phyloP scores from a whole-genome alignment of 2,797 vertebrate species.

The Lindbergichthys nudifrons region DNA sequence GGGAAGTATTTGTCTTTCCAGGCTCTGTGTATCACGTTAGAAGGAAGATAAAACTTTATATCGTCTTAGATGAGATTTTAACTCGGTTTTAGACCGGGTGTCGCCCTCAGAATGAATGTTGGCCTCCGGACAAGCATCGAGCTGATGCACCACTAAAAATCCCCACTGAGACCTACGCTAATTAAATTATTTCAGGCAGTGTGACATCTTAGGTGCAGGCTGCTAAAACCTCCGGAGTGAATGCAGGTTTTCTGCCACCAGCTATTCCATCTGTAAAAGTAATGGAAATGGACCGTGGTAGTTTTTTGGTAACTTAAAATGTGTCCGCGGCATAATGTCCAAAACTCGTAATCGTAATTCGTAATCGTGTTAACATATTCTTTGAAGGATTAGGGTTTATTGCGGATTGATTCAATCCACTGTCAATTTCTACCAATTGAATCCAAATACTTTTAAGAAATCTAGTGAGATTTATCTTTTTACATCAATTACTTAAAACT shows the following conservation, averaged over 20 bases:
- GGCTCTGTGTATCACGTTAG: conserved; percentile 65
- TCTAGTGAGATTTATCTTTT: conserved; percentile 34
- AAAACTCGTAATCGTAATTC: not conserved
- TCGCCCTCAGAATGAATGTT: conserved; percentile 54
- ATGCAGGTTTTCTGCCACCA: conserved; percentile 30
- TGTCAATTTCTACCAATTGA: conserved; percentile 5
- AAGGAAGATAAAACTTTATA: conserved; percentile 69
- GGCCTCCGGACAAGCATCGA: conserved; percentile 54
- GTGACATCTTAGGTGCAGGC: conserved; percentile 55
- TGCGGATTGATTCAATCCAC: conserved; percentile 4
- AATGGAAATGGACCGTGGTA: not conserved
- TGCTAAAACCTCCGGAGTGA: conserved; percentile 23
- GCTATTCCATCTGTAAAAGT: conserved; percentile 30
- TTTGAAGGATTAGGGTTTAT: conserved; percentile 1
- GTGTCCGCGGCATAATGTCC: not conserved
- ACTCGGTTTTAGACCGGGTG: conserved; percentile 60
- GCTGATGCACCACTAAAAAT: conserved; percentile 56
- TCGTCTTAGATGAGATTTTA: conserved; percentile 70
- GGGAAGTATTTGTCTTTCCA: conserved; percentile 69
- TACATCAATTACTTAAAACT: conserved; percentile 22
- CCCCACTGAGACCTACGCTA: conserved; percentile 49
- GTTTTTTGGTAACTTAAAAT: not conserved
- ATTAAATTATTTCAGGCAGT: conserved; percentile 52
- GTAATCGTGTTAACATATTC: conserved; percentile 5
- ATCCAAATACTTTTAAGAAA: conserved; percentile 30